Evolutionary conservation across 2,797 vertebrate species (phyloP), one percentile per base, ranked within the genome.

Genomic region (Hirundo rustica): DNA sequence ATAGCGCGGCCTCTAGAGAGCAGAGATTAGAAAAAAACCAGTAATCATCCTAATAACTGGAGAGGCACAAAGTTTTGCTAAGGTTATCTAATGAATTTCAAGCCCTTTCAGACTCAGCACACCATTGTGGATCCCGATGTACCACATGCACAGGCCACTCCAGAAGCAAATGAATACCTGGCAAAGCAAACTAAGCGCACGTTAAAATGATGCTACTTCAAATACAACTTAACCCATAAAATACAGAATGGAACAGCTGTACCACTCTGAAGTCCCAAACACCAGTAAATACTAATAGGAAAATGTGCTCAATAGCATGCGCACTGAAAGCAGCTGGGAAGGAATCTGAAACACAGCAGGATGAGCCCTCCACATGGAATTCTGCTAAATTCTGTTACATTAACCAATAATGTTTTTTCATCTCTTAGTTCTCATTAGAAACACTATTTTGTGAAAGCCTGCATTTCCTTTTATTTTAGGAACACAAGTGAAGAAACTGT

Each of bases 21-120:
- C 2, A 3, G 36, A 86, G 50, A 80, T 53, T 26, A 89, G 25
- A 84, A 80, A 94, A 73, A 90, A 85, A 10, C 16, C 16, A 70
- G 82, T 51, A 91, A 92, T 96, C 92, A 92, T 58, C 58, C 66
- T 38, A 66, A 38, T 84, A 90, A 93, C 1, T 76, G 64, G 51
- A 85, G 83, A 79, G 19, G 61, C 11, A 81, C 47, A 60, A 57
- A 81, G 54, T 66, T 96, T 79, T 0, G 0, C 55, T 58, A 48
- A 40, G 21, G 58, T 78, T 78, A 64, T 38, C 83, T 71, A 92
- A 80, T 15, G 67, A 94, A 57, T 20, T 65, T 76, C 48, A 82
- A 88, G 85, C 11, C 73, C 67, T 87, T 82, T 67, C 67, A 91
- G 77, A 61, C 51, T 53, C 66, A 29, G 30, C 38, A 78, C 61